Conservation (phyloP, 2,888 invertebrate species). For the Cephus spinipes region DNA sequence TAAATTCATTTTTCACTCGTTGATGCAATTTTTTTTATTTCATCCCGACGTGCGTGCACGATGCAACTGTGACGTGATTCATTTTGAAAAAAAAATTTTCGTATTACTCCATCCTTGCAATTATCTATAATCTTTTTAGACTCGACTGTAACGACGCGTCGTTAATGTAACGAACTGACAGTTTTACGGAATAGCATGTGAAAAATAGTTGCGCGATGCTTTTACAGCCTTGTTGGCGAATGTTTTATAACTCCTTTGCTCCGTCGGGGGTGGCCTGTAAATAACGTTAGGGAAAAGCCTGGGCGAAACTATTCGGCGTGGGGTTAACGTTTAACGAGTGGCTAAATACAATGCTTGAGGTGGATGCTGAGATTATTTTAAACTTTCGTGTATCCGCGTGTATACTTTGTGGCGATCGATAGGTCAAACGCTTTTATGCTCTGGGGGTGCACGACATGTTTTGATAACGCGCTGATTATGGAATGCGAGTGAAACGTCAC, state of each 20-base stretch:
- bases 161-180: conserved; percentile 35
- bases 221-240: conserved; percentile 26
- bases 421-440: not conserved
- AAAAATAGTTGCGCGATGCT: conserved; percentile 34
- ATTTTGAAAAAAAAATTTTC: not conserved
- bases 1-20: not conserved
- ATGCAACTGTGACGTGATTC: not conserved
- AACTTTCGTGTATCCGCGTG: not conserved
- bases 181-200: conserved; percentile 19
- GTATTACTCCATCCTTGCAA: not conserved
- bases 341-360: not conserved
- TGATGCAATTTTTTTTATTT: not conserved
- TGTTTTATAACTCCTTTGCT: conserved; percentile 3
- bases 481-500: not conserved
- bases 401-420: not conserved
- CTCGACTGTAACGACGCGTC: conserved; percentile 25
- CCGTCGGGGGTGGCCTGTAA: conserved; percentile 10
- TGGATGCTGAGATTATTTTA: not conserved
- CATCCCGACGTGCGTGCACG: not conserved
- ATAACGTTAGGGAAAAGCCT: conserved; percentile 19
- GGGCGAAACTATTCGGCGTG: not conserved
- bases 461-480: not conserved
- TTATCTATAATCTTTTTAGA: conserved; percentile 13
- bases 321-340: conserved; percentile 20
- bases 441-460: not conserved